Base-by-base conservation (phyloP, 1,140 invertebrate species). In the Drosophila fuyamai region DNA sequence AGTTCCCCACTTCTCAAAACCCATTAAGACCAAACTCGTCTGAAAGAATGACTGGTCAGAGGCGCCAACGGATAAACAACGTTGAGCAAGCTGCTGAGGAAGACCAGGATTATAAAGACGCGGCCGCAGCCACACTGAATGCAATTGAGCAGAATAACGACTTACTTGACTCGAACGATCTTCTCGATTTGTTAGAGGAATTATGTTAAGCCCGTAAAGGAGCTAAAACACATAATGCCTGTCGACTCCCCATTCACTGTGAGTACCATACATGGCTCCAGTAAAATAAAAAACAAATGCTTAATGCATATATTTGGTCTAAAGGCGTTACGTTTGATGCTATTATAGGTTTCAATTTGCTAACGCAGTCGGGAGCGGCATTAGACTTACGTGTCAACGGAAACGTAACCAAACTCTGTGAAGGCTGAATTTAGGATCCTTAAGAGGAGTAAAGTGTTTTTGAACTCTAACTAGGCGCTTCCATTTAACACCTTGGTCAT, bases 201-300 rank as follows among this genome's bases (percentile, higher is more conserved):
- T 38, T 38, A 38, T 43, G 40, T 14, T 1, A 43, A 16, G 40
- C n/a, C 40, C 40, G 6, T 43, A 43, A 43, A 43, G 40, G 40
- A 43, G 40, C n/a, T 43, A 16, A 43, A 43, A 9, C n/a, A 43
- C 14, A 41, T 43, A 43, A 3, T 43, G 41, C 41, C 41, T 16
- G 41, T 43, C 41, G n/a, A 43, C 6, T 8, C 2, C 14, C 41
- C 41, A 43, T 43, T 16, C 14, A 41, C 40, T 41, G 13, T 14
- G 40, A 14, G 13, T 7, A 6, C 40, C 40, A 41, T 14, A 41
- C 40, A 43, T 16, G 41, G 41, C 14, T 43, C 41, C 41, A 43
- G 41, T 43, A 43, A 16, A 16, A 43, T 43, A 41, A 43, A 43
- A 43, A 16, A 43, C n/a, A 43, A 43, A 16, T 43, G n/a, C 14